Evolutionary conservation across 2,888 invertebrate genomes (phyloP), one percentile per base, ranked within the genome.

Genomic region (Aromia moschata): DNA sequence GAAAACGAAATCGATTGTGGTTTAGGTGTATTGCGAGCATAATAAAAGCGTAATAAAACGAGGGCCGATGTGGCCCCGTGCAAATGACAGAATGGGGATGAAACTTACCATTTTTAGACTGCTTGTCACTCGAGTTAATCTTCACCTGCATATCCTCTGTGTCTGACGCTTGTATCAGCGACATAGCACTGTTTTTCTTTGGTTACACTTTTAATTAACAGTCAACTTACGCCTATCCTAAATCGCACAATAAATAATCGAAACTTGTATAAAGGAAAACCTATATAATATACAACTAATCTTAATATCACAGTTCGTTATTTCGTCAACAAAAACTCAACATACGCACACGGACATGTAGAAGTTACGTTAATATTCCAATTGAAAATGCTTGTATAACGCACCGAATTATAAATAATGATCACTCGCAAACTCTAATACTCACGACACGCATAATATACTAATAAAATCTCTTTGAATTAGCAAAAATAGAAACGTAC

Each of bases 271-370:
- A 75, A 73, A 73, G 67, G 62, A 70, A 71, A 74, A 72, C 73
- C 72, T 75, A 74, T 72, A 71, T 68, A 72, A 71, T 71, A 70
- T 64, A 73, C 70, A 76, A 75, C 75, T 76, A 75, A 75, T 66
- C 65, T 75, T 75, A 77, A 76, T 77, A 77, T 77, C 77, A 77
- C 77, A 77, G 77, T 74, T 74, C 71, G 74, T 73, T 74, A 66
- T 70, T 74, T 74, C 72, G 70, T 74, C 72, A 74, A 74, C 74
- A 74, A 75, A 73, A 74, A 74, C 73, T 72, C 65, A 74, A 73
- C 72, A 74, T 72, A 75, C 73, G 74, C 73, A 73, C 70, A 75
- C 71, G 63, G 72, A 71, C 72, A 73, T 71, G 68, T 70, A 70
- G 64, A 68, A 69, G 55, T 61, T 64, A 64, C 65, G 63, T 64